Base-by-base conservation (phyloP, 2,888 invertebrate genomes). In the Lampropteryx suffumata region DNA sequence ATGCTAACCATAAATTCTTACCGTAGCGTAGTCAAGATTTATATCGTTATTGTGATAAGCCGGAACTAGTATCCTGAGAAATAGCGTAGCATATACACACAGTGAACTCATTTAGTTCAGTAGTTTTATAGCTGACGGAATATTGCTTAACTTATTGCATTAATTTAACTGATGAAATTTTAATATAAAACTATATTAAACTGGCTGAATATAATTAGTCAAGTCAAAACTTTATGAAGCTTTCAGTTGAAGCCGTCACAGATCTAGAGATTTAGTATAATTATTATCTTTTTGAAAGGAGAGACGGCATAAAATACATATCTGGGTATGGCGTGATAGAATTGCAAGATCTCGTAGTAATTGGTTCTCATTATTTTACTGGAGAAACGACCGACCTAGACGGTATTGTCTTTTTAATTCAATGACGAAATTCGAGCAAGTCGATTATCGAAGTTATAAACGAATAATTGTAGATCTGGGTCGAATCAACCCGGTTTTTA, bases 401-500 rank as follows among this genome's bases (percentile, higher is more conserved):
- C 30, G 13, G 27, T 36, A 36, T 53, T 53, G 53, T 53, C 24
- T 44, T 53, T 44, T 27, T 49, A 48, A 48, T 48, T 36, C 29
- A 33, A 44, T 40, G 30, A 32, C 12, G 43, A 50, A 53, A 45
- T 41, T 53, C 35, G 35, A 33, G 32, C 30, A 39, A 50, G 32
- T 37, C 32, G 53, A 42, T 57, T 44, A 41, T 37, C 35, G 33
- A 40, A 10, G 36, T 39, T 40, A 37, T 46, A 6, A 30, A 33
- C 17, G 35, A 30, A 47, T 48, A 67, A n/a, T 55, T 40, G 29
- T 40, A 9, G 53, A 28, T 48, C 53, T 53, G 44, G 44, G n/a
- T 5, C 35, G 17, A 43, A 39, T 29, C 21, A 13, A 35, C 13
- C 82, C 30, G 64, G 37, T 42, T 42, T 44, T 52, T 41, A 41